Evolutionary conservation across 2,888 invertebrate species (phyloP).

Genomic region (Leptopilina syphax): DNA sequence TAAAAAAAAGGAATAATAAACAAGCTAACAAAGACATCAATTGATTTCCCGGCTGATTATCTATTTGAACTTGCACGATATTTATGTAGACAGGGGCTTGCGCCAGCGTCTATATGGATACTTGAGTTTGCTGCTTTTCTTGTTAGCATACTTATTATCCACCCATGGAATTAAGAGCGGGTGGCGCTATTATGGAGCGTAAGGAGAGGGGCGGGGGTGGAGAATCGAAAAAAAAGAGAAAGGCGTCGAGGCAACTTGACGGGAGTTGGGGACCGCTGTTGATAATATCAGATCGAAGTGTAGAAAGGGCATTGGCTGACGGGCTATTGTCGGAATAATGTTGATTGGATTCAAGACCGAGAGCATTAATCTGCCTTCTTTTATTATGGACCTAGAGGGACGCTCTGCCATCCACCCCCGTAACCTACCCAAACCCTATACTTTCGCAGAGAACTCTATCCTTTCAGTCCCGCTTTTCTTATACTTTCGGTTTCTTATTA

Average conservation of each 20-base stretch:
- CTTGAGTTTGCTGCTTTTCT: slow-evolving; percentile 65
- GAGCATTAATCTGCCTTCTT: slow-evolving; percentile 77
- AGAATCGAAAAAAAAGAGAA: slow-evolving; percentile 57
- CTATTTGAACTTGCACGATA: background rate
- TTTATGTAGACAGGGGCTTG: background rate
- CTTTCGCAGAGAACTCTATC: background rate
- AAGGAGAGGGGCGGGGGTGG: slow-evolving; percentile 31
- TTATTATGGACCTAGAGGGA: slow-evolving; percentile 70
- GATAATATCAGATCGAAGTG: slow-evolving; percentile 73
- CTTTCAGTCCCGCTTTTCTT: slow-evolving; percentile 27
- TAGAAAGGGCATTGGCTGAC: slow-evolving; percentile 74
- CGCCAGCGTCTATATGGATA: background rate
- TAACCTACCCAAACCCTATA: background rate
- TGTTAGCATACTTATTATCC: slow-evolving; percentile 76
- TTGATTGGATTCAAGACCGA: slow-evolving; percentile 77
- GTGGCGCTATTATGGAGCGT: slow-evolving; percentile 55
- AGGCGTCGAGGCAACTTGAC: slow-evolving; percentile 59
- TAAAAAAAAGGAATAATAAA: too few relatives aligned
- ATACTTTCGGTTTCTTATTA: slow-evolving; percentile 25
- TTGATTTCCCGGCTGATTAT: slow-evolving; percentile 42
- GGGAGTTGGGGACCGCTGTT: slow-evolving; percentile 64
- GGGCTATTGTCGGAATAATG: slow-evolving; percentile 76
- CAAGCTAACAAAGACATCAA: too few relatives aligned
- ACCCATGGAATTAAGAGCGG: slow-evolving; percentile 71
- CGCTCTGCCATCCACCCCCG: slow-evolving; percentile 35